Evolutionary conservation across 1,140 invertebrate genomes (phyloP).

Genomic region (Drosophila watanabei): DNA sequence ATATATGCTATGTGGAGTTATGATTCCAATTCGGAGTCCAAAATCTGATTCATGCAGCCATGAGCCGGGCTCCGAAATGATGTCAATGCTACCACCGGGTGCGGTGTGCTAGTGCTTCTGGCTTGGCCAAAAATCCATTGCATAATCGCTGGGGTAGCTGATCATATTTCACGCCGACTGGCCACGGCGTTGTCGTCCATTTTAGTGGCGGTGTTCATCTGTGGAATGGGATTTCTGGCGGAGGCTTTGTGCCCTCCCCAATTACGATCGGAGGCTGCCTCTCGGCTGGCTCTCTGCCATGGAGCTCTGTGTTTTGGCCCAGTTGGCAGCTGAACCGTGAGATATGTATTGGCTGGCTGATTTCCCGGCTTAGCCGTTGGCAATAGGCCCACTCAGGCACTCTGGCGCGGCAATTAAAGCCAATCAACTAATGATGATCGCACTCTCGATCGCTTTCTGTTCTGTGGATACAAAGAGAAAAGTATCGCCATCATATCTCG

Average conservation of each 20-base stretch:
- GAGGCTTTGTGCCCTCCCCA: slow-evolving; percentile 61
- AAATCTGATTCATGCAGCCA: slow-evolving; percentile 57
- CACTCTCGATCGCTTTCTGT: slow-evolving; percentile 18
- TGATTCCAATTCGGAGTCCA: slow-evolving; percentile 56
- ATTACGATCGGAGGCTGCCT: slow-evolving; percentile 76
- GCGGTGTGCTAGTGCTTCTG: neutral
- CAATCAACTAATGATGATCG: slow-evolving; percentile 67
- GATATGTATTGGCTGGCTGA: slow-evolving; percentile 66
- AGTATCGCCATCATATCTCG: neutral
- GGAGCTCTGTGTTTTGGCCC: slow-evolving; percentile 59
- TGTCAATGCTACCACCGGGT: slow-evolving; percentile 75
- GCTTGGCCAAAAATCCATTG: slow-evolving; percentile 58
- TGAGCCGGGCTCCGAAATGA: slow-evolving; percentile 64
- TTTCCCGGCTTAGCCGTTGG: slow-evolving; percentile 24
- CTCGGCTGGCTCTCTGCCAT: slow-evolving; percentile 6
- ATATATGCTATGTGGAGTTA: slow-evolving; percentile 36
- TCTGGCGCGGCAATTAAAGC: slow-evolving; percentile 53
- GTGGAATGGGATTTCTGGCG: slow-evolving; percentile 25
- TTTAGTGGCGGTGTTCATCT: slow-evolving; percentile 54
- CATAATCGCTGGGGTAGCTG: slow-evolving; percentile 60
- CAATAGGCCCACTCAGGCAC: slow-evolving; percentile 11
- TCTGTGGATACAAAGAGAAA: neutral
- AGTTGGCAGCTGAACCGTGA: slow-evolving; percentile 68
- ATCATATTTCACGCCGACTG: slow-evolving; percentile 81
- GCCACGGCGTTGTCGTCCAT: slow-evolving; percentile 62